Percentiles rank a stretch among this genome's conserved stretches.
Evolutionary conservation across 2,888 invertebrate species (phyloP).

Genomic region (Pseudanteris insignis): DNA sequence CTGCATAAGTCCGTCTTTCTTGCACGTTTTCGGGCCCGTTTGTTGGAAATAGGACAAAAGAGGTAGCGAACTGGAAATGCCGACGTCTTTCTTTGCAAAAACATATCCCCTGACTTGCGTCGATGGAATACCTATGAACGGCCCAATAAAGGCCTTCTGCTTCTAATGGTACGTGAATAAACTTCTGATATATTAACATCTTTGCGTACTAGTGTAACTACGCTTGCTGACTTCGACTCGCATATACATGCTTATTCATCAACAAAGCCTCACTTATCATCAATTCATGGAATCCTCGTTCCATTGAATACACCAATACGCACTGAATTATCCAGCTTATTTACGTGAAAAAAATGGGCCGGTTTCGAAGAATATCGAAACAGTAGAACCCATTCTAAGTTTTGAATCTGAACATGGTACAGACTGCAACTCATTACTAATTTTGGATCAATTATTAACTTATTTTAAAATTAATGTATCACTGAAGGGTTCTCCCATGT

Average conservation of each 20-base stretch:
- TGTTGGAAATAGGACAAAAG: constrained; percentile 56
- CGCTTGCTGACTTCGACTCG: constrained; percentile 23
- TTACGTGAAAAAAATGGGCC: too few relatives aligned
- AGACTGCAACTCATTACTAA: too few relatives aligned
- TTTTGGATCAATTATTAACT: too few relatives aligned
- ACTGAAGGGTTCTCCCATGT: too few relatives aligned
- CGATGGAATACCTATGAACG: constrained; percentile 56
- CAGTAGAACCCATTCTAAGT: too few relatives aligned
- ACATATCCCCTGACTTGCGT: constrained; percentile 42
- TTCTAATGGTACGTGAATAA: constrained; percentile 64
- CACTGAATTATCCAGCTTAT: too few relatives aligned
- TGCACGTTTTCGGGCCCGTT: constrained; percentile 17
- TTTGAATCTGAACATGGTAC: too few relatives aligned
- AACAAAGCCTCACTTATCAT: constrained; percentile 8
- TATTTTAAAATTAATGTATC: too few relatives aligned
- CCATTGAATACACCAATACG: constrained; percentile 1
- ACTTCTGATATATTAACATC: constrained; percentile 54
- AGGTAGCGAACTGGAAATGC: constrained; percentile 58
- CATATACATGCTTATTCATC: constrained; percentile 18
- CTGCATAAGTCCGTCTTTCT: constrained; percentile 22
- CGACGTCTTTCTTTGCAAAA: constrained; percentile 46
- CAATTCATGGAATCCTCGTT: constrained; percentile 14
- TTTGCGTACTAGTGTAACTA: constrained; percentile 33
- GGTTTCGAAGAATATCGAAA: too few relatives aligned
- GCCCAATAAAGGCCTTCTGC: constrained; percentile 59